Evolutionary conservation across 2,797 vertebrate species (phyloP).

Genomic region (Bradypodion ventrale): DNA sequence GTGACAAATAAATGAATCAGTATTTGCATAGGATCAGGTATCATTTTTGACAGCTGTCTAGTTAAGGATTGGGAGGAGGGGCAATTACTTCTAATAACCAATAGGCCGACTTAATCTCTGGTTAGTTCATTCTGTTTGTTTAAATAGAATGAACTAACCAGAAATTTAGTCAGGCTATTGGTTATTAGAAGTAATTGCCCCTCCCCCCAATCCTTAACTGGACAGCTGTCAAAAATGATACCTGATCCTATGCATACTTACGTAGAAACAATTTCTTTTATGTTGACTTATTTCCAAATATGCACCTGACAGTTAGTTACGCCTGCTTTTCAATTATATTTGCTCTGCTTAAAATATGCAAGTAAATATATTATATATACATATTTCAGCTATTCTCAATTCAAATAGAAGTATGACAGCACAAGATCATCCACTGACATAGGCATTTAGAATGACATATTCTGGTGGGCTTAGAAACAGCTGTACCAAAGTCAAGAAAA

Average conservation of each 20-base stretch:
- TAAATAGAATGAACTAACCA: neutral
- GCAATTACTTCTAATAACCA: neutral
- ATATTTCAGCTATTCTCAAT: slow-evolving; percentile 8
- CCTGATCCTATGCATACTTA: neutral
- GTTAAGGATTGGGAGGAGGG: neutral
- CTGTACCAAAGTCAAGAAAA: slow-evolving; percentile 16
- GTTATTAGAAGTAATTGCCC: neutral
- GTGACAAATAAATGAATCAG: neutral
- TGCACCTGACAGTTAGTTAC: neutral
- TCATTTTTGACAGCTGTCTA: neutral
- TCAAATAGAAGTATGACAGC: slow-evolving; percentile 23
- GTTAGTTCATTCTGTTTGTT: neutral
- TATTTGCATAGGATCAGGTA: neutral
- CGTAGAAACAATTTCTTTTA: neutral
- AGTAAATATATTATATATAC: neutral
- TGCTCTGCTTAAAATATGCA: neutral
- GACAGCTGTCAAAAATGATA: neutral
- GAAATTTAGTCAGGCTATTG: neutral
- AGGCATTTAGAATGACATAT: slow-evolving; percentile 34
- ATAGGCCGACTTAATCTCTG: neutral
- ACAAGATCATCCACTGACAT: slow-evolving; percentile 8
- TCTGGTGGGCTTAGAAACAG: slow-evolving; percentile 31
- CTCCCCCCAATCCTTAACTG: neutral
- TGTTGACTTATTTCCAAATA: neutral
- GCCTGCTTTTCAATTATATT: neutral